Evolutionary conservation across 2,888 invertebrate species (phyloP).

Genomic region (Mesochorus sp.): DNA sequence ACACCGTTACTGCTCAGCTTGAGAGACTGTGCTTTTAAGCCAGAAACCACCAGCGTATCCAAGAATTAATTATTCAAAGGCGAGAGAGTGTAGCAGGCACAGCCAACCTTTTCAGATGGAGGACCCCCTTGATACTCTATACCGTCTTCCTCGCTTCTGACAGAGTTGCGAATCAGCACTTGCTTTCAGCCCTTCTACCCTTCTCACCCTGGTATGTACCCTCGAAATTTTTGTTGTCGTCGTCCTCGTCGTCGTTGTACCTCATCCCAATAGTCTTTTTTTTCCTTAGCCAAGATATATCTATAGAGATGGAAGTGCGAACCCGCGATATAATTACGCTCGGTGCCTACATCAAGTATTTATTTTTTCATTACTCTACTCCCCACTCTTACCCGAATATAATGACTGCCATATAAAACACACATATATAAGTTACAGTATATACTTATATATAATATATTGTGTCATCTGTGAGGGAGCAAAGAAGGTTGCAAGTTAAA

Average conservation of each 20-base stretch:
- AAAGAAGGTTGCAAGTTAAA: slow-evolving; percentile 61
- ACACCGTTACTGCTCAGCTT: slow-evolving; percentile 34
- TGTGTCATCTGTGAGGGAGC: background rate
- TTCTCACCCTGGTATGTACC: slow-evolving; percentile 31
- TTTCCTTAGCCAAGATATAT: slow-evolving; percentile 2
- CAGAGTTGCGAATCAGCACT: slow-evolving; percentile 62
- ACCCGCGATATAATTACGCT: slow-evolving; percentile 73
- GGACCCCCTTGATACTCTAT: slow-evolving; percentile 31
- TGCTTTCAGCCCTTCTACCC: slow-evolving; percentile 59
- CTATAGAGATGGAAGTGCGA: slow-evolving; percentile 12
- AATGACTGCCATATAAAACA: slow-evolving; percentile 11
- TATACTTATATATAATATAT: slow-evolving; percentile 2
- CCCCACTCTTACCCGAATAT: slow-evolving; percentile 21
- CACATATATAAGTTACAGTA: background rate
- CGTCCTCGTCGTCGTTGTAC: slow-evolving; percentile 32
- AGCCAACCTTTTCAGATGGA: slow-evolving; percentile 66
- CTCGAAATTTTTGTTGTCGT: slow-evolving; percentile 39
- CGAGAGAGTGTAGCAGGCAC: slow-evolving; percentile 55
- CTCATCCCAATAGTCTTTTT: slow-evolving; percentile 43
- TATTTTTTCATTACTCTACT: slow-evolving; percentile 75
- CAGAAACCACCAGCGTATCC: slow-evolving; percentile 61
- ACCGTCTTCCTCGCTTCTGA: background rate
- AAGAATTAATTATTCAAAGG: slow-evolving; percentile 72
- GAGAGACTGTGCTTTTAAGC: slow-evolving; percentile 59
- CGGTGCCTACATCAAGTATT: slow-evolving; percentile 74